Conservation (phyloP, 2,888 invertebrate species). For the Gastracanthus pulcherrimus region DNA sequence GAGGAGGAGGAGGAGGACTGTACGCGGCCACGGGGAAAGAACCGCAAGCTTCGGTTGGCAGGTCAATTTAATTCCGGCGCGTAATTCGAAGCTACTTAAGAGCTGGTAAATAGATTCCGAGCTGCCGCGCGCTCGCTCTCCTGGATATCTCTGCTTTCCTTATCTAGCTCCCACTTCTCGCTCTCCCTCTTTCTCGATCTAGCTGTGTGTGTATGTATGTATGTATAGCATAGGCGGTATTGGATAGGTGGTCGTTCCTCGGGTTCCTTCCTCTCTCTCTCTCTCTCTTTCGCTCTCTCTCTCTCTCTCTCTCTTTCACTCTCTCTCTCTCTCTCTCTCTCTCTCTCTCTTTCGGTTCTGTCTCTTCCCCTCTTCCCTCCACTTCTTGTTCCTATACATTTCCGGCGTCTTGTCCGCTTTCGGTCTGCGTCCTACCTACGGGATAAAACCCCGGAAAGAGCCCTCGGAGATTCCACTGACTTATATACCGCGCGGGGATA, state of each 20-base stretch:
- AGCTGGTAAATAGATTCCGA: conserved; percentile 66
- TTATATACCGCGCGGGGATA: too few species aligned
- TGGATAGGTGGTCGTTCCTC: neutral
- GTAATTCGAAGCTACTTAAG: conserved; percentile 69
- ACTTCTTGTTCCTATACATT: too few species aligned
- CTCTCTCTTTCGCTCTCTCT: too few species aligned
- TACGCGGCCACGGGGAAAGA: neutral
- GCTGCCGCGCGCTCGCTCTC: neutral
- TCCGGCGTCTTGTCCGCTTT: too few species aligned
- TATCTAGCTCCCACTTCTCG: neutral
- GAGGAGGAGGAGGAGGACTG: neutral
- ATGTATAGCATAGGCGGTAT: neutral
- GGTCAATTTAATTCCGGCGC: conserved; percentile 69
- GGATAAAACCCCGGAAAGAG: neutral
- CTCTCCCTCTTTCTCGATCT: too few species aligned
- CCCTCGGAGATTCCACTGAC: neutral
- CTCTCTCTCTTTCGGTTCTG: too few species aligned
- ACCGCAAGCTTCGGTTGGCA: conserved; percentile 60
- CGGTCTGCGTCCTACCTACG: neutral
- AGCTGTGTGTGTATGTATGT: too few species aligned
- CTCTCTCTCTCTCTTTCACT: too few species aligned
- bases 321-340: too few species aligned
- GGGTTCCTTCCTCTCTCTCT: too few species aligned
- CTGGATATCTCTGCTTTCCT: neutral
- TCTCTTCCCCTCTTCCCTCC: too few species aligned